Percentiles rank a stretch among this genome's conserved stretches.
Evolutionary conservation across 92 coral and sea anemone species (phyloP).

Genomic region (Desmophyllum pertusum): DNA sequence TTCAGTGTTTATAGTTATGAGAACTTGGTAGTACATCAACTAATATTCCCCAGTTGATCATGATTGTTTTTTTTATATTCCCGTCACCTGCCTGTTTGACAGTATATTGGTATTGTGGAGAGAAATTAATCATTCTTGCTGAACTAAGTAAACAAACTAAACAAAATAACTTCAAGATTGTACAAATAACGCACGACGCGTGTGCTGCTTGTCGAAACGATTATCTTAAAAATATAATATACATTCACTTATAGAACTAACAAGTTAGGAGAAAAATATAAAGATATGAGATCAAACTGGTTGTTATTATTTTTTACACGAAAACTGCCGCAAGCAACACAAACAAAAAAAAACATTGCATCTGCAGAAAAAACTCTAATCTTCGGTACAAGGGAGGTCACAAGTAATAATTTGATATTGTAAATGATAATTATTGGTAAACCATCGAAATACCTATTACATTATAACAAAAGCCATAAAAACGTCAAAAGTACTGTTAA

Average conservation of each 20-base stretch:
- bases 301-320: background rate
- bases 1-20: background rate
- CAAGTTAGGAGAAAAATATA: background rate
- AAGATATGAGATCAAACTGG: background rate
- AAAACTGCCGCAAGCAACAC: background rate
- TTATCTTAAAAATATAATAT: background rate
- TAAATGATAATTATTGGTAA: background rate
- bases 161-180: background rate
- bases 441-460: background rate
- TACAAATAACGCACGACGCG: background rate
- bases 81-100: background rate
- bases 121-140: background rate
- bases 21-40: background rate
- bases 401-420: background rate
- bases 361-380: background rate
- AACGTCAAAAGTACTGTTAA: background rate
- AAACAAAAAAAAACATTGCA: background rate
- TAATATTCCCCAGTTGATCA: background rate
- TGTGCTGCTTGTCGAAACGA: background rate
- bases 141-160: background rate
- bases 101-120: background rate
- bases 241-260: background rate
- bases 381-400: too few species aligned
- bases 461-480: background rate
- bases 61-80: background rate